A percentile compares a stretch with the other conserved stretches of the same genome.
These are phyloP conservation scores for Silurus glanis DNA, from an alignment of 2,113 vertebrate species.

Conservation along the genomic window DNA sequence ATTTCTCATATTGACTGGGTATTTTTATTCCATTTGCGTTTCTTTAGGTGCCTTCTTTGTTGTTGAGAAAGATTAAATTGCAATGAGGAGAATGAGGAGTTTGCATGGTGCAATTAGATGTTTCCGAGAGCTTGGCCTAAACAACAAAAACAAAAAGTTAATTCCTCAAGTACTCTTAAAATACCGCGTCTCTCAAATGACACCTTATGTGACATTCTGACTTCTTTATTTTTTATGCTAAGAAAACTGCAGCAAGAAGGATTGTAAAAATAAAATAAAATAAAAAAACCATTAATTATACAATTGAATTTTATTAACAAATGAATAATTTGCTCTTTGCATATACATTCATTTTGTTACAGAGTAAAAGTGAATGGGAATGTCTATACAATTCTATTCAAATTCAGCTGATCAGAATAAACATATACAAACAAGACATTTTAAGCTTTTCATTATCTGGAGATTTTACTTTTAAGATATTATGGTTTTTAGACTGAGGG, in stretches of 20 bases:
- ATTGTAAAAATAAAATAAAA: background rate
- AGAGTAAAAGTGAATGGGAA: background rate
- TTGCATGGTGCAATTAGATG: background rate
- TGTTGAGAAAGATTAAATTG: background rate
- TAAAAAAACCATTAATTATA: too few relatives aligned
- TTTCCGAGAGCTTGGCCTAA: background rate
- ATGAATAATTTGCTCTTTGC: background rate
- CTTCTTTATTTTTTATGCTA: background rate
- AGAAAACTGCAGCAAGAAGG: background rate
- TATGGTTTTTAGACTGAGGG: background rate
- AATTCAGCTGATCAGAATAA: background rate
- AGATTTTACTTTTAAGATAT: background rate
- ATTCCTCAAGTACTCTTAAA: background rate
- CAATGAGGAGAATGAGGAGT: background rate
- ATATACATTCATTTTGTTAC: background rate
- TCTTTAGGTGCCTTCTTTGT: background rate
- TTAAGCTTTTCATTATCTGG: background rate
- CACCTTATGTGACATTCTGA: too few relatives aligned
- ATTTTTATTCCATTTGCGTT: conserved; percentile 2
- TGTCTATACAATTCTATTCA: background rate
- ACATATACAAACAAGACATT: background rate
- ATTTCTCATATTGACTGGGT: conserved; percentile 52
- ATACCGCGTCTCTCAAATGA: background rate
- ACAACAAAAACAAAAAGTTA: background rate
- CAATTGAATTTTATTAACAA: background rate